A percentile compares a stretch with the other conserved stretches of the same genome.
Evolutionary conservation across 2,888 invertebrate genomes (phyloP).

Genomic region (Erebia palarica): DNA sequence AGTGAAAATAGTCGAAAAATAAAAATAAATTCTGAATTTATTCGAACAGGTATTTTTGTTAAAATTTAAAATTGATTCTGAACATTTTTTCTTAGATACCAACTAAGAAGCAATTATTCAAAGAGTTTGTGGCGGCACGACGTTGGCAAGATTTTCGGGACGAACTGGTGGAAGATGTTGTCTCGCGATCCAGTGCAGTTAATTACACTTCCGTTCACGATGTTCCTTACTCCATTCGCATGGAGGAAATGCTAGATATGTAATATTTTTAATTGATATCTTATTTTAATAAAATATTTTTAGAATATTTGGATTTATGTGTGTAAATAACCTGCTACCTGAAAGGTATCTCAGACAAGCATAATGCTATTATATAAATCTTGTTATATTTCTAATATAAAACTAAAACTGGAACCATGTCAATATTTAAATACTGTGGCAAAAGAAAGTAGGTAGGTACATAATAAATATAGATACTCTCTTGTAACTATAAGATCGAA

Average conservation of each 20-base stretch:
- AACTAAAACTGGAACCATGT: too few species aligned
- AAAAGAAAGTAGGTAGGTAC: too few species aligned
- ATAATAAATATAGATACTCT: too few species aligned
- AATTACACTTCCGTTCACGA: slow-evolving; percentile 84
- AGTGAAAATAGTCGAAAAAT: not conserved
- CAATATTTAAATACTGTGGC: too few species aligned
- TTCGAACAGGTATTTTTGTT: not conserved
- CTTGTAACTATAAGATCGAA: too few species aligned
- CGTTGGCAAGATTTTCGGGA: slow-evolving; percentile 82
- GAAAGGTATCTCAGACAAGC: not conserved
- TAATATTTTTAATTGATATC: slow-evolving; percentile 49
- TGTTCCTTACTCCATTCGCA: slow-evolving; percentile 85
- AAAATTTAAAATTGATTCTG: not conserved
- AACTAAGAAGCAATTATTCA: slow-evolving; percentile 79
- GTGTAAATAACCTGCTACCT: not conserved
- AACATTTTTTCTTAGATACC: slow-evolving; percentile 73
- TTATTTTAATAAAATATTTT: not conserved
- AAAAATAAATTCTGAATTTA: not conserved
- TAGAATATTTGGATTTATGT: slow-evolving; percentile 1
- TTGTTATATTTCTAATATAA: too few species aligned
- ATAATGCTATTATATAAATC: too few species aligned
- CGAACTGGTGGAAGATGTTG: slow-evolving; percentile 73
- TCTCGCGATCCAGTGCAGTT: slow-evolving; percentile 72
- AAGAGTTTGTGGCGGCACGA: slow-evolving; percentile 77
- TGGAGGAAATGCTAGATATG: slow-evolving; percentile 78